These are phyloP conservation scores for Amblyornis subalaris DNA, from an alignment of 2,113 vertebrate genomes.

Conservation along the genomic window DNA sequence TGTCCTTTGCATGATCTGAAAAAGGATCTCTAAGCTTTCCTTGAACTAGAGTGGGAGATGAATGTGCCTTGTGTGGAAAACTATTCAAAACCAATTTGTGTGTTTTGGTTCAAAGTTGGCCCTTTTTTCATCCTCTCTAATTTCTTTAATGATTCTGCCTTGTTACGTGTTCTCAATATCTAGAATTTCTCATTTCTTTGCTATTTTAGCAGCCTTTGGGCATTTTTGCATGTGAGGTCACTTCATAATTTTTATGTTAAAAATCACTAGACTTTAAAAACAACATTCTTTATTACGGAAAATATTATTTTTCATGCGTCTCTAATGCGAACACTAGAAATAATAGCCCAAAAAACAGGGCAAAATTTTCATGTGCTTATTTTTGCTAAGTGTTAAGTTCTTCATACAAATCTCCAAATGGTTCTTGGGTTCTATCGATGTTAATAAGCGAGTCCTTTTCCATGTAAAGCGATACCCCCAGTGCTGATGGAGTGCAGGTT, in stretches of 20 bases:
- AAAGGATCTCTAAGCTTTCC: neutral
- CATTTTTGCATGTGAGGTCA: conserved; percentile 32
- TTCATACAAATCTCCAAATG: neutral
- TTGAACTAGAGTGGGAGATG: neutral
- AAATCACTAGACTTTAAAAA: conserved; percentile 26
- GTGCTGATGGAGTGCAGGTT: neutral
- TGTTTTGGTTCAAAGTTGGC: neutral
- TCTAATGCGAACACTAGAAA: neutral
- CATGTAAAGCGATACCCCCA: neutral
- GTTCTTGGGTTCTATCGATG: neutral
- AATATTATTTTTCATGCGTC: conserved; percentile 9
- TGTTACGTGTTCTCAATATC: neutral
- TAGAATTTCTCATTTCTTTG: conserved; percentile 47
- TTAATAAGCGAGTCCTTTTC: neutral
- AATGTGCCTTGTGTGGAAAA: neutral
- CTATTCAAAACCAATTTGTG: neutral
- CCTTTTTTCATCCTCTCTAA: neutral
- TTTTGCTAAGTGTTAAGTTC: conserved; percentile 40
- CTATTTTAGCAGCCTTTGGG: conserved; percentile 5
- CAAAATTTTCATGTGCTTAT: neutral
- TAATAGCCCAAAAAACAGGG: neutral
- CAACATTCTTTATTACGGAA: conserved; percentile 46
- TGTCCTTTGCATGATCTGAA: neutral
- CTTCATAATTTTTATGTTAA: conserved; percentile 14
- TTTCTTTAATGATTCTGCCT: conserved; percentile 18